A percentile compares a stretch with the other conserved stretches of the same genome.
phyloP scores from a whole-genome alignment of 2,113 vertebrate species.

The Neogale vison region DNA sequence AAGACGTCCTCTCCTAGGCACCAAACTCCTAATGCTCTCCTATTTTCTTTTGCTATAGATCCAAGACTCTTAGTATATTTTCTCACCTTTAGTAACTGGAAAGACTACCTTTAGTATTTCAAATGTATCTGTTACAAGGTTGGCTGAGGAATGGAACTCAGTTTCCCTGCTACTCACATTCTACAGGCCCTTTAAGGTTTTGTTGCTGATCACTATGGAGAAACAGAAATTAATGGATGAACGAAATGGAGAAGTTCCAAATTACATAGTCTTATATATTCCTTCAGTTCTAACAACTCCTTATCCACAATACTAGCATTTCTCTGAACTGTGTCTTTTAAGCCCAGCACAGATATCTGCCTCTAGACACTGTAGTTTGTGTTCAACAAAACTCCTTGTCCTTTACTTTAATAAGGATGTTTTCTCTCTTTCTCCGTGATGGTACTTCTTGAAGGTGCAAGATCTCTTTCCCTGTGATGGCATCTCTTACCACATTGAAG shows the following conservation, averaged over 20 bases:
- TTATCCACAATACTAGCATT: background rate
- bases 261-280: background rate
- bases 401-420: background rate
- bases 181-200: background rate
- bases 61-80: background rate
- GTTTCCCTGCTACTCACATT: background rate
- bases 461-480: too few species aligned
- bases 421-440: background rate
- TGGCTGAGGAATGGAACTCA: background rate
- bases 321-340: background rate
- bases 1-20: background rate
- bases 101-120: background rate
- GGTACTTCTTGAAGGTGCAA: background rate
- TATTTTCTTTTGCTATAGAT: background rate
- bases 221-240: background rate
- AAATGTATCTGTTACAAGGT: background rate
- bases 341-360: background rate
- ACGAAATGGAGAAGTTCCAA: slow-evolving; percentile 8
- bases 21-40: background rate
- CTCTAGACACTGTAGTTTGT: background rate
- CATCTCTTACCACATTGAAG: background rate
- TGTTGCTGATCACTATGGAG: background rate
- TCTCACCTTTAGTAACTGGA: background rate
- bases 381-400: background rate
- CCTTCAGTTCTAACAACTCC: background rate